Evolutionary conservation across 2,797 vertebrate species (phyloP).

Genomic region (Syndactyla subalaris): DNA sequence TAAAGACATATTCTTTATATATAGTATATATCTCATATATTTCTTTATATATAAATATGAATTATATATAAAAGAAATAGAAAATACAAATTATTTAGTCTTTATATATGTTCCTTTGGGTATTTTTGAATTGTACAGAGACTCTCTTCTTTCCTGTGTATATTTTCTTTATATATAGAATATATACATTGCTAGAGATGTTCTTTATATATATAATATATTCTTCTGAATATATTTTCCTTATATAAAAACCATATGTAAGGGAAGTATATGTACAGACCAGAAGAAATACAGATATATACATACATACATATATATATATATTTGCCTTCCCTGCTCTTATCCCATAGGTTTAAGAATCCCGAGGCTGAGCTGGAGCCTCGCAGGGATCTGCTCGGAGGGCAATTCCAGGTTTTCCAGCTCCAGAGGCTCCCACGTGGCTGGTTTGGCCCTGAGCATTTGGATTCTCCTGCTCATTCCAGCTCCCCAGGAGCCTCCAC

Average conservation of each 20-base stretch:
- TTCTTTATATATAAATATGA: background rate
- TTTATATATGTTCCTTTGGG: background rate
- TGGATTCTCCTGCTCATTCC: background rate
- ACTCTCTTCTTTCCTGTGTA: background rate
- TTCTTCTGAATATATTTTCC: background rate
- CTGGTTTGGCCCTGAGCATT: background rate
- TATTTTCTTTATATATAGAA: background rate
- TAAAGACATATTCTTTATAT: background rate
- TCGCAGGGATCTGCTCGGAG: background rate
- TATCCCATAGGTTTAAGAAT: background rate
- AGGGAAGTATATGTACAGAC: background rate
- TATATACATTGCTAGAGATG: background rate
- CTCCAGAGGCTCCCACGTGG: background rate
- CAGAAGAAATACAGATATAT: background rate
- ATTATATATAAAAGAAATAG: background rate
- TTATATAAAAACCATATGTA: background rate
- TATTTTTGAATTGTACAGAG: background rate
- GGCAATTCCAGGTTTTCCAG: background rate
- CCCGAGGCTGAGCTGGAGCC: background rate
- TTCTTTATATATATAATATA: background rate
- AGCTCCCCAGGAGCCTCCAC: background rate
- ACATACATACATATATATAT: background rate
- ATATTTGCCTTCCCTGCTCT: fast-evolving
- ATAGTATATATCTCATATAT: background rate
- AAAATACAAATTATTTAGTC: background rate